Evolutionary conservation across 2,888 invertebrate species (phyloP), one percentile per base, ranked within the genome.

Genomic region (Cenopis cana): DNA sequence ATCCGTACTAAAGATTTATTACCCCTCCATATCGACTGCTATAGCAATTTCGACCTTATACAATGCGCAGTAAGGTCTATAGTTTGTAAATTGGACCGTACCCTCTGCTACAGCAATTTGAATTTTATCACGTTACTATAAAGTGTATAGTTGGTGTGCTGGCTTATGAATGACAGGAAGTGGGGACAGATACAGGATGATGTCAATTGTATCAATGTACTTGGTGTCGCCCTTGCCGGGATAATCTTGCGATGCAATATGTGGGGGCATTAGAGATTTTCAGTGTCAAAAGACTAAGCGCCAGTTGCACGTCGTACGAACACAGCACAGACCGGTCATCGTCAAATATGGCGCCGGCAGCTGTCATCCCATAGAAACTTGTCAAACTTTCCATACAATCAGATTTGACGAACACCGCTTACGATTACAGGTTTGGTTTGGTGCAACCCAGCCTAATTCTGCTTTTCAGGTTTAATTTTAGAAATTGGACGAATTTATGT

Each of bases 151-250:
- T 36, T 12, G 52, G 49, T 33, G 18, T 50, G 8, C 29, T n/a
- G 49, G 9, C 6, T 49, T 0, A 86, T 89, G 88, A 88, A 80
- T 77, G 74, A 85, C 87, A 89, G 78, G 80, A 78, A 78, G 77
- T 74, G 49, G 81, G 76, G 75, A 69, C 65, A 82, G 75, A 74
- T 77, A 81, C 91, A 91, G 91, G 91, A 92, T 87, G 89, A 78
- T 73, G 78, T 77, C 89, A 89, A 90, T 92, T 91, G 91, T 79
- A 79, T 80, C 82, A 80, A 83, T 84, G 71, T 61, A 70, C 70
- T 70, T 61, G 67, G 29, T 50, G 12, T n/a, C 85, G 89, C 89
- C 91, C 91, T 91, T 90, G 90, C 73, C 77, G 76, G 82, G 86
- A 86, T 85, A 87, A 88, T 89, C 88, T 88, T 87, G 87, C 82